Evolutionary conservation across 2,797 vertebrate genomes (phyloP), one percentile per base, ranked within the genome.

Genomic region (Alectoris magna): DNA sequence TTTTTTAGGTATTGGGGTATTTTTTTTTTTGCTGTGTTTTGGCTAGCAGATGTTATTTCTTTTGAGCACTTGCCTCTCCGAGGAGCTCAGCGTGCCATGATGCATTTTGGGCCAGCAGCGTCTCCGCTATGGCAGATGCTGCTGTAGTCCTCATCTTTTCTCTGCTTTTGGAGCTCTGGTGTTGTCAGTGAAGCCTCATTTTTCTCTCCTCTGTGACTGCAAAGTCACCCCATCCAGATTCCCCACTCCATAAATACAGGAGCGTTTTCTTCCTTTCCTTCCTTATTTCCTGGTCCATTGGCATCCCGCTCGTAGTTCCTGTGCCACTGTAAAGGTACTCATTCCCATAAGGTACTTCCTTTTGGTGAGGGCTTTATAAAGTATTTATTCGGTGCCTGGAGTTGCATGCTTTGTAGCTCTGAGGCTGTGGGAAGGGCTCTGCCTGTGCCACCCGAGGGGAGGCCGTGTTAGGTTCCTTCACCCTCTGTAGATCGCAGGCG

Each of bases 21-120:
- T 34, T 34, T 17, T 56, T 31, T 21, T 56, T 56, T 21, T n/a
- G 18, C 11, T 21, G 2, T 12, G 44, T 46, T 48, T 67, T 46
- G 5, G 51, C 6, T n/a, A 0, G 13, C 9, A 26, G 29, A 9
- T 3, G 0, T 18, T 14, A 0, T 8, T 10, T 31, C 8, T 69
- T 4, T 0, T 1, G 36, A 71, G 76, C 9, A 0, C 3, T 43
- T 34, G 72, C 53, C 49, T 13, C 21, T 46, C 55, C 1, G 39
- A 17, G 64, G 5, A 14, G 68, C 73, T 69, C 21, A 1, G 67
- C 10, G 0, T 3, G 12, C 29, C 8, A 44, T 3, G 51, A 9
- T 68, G 77, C 34, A 16, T 70, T 44, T 11, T 9, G 51, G 63
- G 26, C 48, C 11, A 0, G 46, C 2, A 10, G 1, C 59, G 29